A percentile compares a stretch with the other conserved stretches of the same genome.
Conservation (phyloP, 2,888 invertebrate species). For the Drosophila stalkeri region DNA sequence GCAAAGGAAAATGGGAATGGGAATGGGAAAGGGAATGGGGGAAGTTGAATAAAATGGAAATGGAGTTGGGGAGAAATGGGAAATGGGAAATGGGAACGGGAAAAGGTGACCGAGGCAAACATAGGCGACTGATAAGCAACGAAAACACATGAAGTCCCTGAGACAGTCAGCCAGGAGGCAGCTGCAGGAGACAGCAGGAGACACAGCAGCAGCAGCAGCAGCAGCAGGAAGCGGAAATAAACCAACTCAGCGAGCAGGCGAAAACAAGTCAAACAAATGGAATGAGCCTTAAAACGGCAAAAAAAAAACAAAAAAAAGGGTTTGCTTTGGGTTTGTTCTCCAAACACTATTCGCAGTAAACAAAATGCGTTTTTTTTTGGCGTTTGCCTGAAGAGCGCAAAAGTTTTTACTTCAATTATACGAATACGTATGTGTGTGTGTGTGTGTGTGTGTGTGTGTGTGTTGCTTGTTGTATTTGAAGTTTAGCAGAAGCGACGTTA, state of each 20-base stretch:
- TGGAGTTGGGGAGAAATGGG: slow-evolving; percentile 1
- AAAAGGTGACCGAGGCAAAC: slow-evolving; percentile 13
- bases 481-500: slow-evolving; percentile 32
- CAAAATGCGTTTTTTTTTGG: slow-evolving; percentile 10
- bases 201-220: background rate
- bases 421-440: background rate
- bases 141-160: slow-evolving; percentile 14
- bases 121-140: slow-evolving; percentile 49
- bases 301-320: slow-evolving; percentile 16
- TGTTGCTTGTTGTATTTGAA: slow-evolving; percentile 2
- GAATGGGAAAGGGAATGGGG: background rate
- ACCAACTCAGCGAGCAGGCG: slow-evolving; percentile 47
- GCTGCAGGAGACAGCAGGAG: slow-evolving; percentile 40
- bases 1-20: background rate
- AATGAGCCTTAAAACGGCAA: slow-evolving; percentile 1
- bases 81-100: background rate
- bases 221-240: slow-evolving; percentile 71
- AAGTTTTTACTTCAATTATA: slow-evolving; percentile 69
- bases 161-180: slow-evolving; percentile 1
- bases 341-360: slow-evolving; percentile 23
- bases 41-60: background rate
- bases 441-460: slow-evolving; percentile 9
- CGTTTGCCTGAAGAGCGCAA: slow-evolving; percentile 25
- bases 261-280: slow-evolving; percentile 48
- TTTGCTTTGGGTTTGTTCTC: slow-evolving; percentile 32